Evolutionary conservation across 2,797 vertebrate genomes (phyloP).

Genomic region (Cichlasoma orientale): DNA sequence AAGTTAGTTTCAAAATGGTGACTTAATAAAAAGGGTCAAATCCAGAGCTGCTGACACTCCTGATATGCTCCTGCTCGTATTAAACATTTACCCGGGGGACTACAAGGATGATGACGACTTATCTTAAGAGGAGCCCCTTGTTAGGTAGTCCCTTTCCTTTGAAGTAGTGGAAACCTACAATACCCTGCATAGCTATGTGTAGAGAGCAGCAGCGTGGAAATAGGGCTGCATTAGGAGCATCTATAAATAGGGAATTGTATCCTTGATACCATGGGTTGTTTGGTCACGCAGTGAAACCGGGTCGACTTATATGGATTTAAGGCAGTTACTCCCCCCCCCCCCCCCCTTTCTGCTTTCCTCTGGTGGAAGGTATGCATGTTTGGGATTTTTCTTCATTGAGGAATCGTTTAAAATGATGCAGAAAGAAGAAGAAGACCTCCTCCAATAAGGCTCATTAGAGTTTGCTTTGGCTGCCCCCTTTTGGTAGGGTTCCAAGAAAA

Average conservation of each 20-base stretch:
- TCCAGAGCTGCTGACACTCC: slow-evolving; percentile 15
- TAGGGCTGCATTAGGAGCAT: slow-evolving; percentile 72
- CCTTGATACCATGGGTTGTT: slow-evolving; percentile 74
- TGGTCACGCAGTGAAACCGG: slow-evolving; percentile 68
- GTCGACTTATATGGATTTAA: slow-evolving; percentile 77
- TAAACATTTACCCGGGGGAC: slow-evolving; percentile 13
- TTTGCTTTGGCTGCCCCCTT: slow-evolving; percentile 85
- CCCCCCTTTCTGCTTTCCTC: slow-evolving; percentile 44
- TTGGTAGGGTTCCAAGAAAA: slow-evolving; percentile 79
- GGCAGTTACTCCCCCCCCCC: slow-evolving; percentile 20
- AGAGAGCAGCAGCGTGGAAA: slow-evolving; percentile 85
- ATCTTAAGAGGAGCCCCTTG: slow-evolving; percentile 58
- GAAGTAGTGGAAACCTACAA: slow-evolving; percentile 84
- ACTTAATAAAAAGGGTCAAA: slow-evolving; percentile 19
- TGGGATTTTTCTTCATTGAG: slow-evolving; percentile 77
- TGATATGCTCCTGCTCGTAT: slow-evolving; percentile 23
- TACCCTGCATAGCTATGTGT: slow-evolving; percentile 86
- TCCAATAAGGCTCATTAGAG: slow-evolving; percentile 60
- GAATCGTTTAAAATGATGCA: slow-evolving; percentile 72
- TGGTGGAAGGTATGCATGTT: slow-evolving; percentile 73
- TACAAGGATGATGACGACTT: slow-evolving; percentile 27
- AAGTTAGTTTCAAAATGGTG: not conserved
- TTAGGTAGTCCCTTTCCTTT: slow-evolving; percentile 82
- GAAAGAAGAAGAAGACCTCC: slow-evolving; percentile 43
- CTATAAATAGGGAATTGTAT: slow-evolving; percentile 81